Base-by-base conservation (phyloP, 1,140 invertebrate species). In the Helicoverpa zea region DNA sequence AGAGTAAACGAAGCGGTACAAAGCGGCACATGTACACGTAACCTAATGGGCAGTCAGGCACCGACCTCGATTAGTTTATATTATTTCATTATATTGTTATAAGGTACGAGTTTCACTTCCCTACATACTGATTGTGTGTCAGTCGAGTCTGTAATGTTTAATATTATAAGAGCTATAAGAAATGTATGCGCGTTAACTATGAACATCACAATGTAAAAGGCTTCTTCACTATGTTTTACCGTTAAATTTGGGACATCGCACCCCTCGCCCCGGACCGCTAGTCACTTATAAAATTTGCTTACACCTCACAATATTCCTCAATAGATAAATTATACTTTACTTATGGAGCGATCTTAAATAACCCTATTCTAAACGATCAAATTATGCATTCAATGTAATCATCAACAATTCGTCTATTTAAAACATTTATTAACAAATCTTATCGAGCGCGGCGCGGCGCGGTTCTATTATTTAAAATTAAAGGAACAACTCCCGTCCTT, bases 321-420 rank as follows among this genome's bases (percentile, higher is more conserved):
- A 84, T 92, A 91, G 89, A 92, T 93, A 94, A 93, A 94, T 94
- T 94, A 94, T 94, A 92, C 85, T 91, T 94, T 90, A 93, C 91
- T 94, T 93, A 94, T 85, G 93, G 93, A 93, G 90, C 93, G 90
- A 93, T 93, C 92, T 94, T 94, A 94, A 92, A 94, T 94, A 94
- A 94, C 90, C 92, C 93, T 94, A 94, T 91, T 89, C 92, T 94
- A 94, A 89, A 91, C 91, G 89, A 90, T 93, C 92, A 93, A 94
- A 94, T 93, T 92, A 93, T 94, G 92, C 89, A 89, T 88, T 93
- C 88, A 93, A 90, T 92, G 91, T 91, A 91, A 89, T 89, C 83
- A 86, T 88, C 90, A 93, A 94, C 89, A 90, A 94, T 92, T 93
- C 83, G 88, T 90, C 90, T 92, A 91, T 92, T 89, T 89, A 92